These are phyloP conservation scores for Synergus umbraculus DNA, from an alignment of 2,888 invertebrate species.

Conservation along the genomic window DNA sequence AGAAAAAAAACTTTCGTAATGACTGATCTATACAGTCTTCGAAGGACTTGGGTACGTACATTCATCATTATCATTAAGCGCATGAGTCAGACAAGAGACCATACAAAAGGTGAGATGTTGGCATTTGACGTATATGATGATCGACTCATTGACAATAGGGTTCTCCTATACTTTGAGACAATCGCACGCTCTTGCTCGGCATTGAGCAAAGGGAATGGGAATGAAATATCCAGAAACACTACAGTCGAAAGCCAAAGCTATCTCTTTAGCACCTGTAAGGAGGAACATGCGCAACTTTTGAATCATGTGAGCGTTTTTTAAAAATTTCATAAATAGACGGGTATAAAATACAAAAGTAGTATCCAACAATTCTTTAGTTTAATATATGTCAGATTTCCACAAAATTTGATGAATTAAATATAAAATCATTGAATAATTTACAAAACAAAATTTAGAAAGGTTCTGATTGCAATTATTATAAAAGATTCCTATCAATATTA, in stretches of 20 bases:
- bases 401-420: too few species aligned
- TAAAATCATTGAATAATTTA: too few species aligned
- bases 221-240: neutral
- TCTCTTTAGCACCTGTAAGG: neutral
- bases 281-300: too few species aligned
- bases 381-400: too few species aligned
- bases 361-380: too few species aligned
- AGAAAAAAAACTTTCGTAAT: neutral
- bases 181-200: neutral
- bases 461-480: too few species aligned
- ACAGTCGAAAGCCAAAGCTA: neutral
- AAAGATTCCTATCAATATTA: too few species aligned
- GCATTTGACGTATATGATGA: neutral
- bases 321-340: too few species aligned
- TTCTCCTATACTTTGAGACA: neutral
- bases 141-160: constrained; percentile 1
- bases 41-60: neutral
- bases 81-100: neutral
- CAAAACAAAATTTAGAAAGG: too few species aligned
- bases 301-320: too few species aligned
- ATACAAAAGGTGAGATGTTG: constrained; percentile 11
- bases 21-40: neutral
- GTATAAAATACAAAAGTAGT: too few species aligned
- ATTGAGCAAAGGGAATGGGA: neutral
- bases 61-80: neutral